These are phyloP conservation scores for Hydroisotoma schaefferi DNA, from an alignment of 2,888 invertebrate genomes.

Conservation along the genomic window DNA sequence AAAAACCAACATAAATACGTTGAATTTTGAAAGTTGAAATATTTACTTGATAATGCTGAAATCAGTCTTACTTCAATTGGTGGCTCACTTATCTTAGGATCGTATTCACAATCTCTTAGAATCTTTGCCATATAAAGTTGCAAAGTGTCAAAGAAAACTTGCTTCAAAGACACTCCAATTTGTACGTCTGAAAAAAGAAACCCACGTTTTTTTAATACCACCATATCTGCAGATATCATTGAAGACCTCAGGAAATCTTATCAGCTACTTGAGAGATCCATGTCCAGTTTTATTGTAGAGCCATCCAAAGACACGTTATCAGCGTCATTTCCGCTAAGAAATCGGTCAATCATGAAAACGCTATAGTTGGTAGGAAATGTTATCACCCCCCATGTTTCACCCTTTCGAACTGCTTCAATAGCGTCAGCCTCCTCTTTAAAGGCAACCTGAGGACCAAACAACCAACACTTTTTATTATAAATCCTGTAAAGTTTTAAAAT, in stretches of 20 bases:
- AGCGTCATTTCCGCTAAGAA: constrained; percentile 73
- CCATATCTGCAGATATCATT: too few species aligned
- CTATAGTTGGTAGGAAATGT: constrained; percentile 87
- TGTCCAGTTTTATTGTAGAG: constrained; percentile 81
- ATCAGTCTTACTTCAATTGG: constrained; percentile 27
- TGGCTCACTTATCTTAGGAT: constrained; percentile 68
- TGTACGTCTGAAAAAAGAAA: constrained; percentile 71
- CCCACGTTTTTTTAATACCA: too few species aligned
- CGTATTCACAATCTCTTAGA: constrained; percentile 69
- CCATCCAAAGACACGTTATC: constrained; percentile 80
- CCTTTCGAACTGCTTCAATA: constrained; percentile 66
- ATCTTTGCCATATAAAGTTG: constrained; percentile 74
- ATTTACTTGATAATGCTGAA: neutral
- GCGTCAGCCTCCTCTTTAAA: constrained; percentile 56
- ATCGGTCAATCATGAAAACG: constrained; percentile 73
- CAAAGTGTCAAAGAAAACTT: constrained; percentile 80
- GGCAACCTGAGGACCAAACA: too few species aligned
- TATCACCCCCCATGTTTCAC: constrained; percentile 82
- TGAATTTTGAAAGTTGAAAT: neutral
- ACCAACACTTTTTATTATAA: too few species aligned
- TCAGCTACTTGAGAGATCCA: constrained; percentile 94
- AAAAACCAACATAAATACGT: constrained; percentile 47
- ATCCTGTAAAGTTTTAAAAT: too few species aligned
- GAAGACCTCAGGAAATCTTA: too few species aligned
- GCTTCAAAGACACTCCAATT: constrained; percentile 81